Evolutionary conservation across 2,797 vertebrate species (phyloP).

Genomic region (Thripadectes ignobilis): DNA sequence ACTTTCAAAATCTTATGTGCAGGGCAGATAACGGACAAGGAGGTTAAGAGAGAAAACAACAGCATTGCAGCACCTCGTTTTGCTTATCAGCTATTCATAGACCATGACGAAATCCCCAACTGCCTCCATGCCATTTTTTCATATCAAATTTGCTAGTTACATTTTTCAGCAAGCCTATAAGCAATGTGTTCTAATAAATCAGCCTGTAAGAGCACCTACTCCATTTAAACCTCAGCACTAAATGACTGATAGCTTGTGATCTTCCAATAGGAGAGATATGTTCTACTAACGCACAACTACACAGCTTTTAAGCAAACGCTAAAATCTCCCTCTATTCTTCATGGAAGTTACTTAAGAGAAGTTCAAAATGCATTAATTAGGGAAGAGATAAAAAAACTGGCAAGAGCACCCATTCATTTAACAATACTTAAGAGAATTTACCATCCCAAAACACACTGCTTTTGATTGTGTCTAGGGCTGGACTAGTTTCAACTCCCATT

Average conservation of each 20-base stretch:
- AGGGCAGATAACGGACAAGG: neutral
- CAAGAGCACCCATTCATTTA: neutral
- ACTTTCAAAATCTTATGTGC: neutral
- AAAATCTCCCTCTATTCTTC: neutral
- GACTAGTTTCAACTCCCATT: neutral
- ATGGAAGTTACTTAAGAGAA: neutral
- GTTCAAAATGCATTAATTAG: neutral
- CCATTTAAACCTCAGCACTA: neutral
- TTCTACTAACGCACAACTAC: neutral
- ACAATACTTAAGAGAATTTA: neutral
- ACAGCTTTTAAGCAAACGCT: neutral
- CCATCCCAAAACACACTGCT: neutral
- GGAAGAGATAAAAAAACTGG: neutral
- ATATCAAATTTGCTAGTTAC: neutral
- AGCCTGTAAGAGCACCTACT: neutral
- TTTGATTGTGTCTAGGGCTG: neutral
- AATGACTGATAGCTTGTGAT: neutral
- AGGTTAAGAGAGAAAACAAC: neutral
- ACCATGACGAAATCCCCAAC: neutral
- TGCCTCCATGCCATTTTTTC: neutral
- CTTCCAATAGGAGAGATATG: neutral
- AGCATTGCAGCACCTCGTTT: neutral
- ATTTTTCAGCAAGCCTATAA: neutral
- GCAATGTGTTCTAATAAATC: neutral
- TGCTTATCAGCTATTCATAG: slow-evolving; percentile 19